Base-by-base conservation (phyloP, 1,140 invertebrate genomes). In the Hylyphantes graminicola region DNA sequence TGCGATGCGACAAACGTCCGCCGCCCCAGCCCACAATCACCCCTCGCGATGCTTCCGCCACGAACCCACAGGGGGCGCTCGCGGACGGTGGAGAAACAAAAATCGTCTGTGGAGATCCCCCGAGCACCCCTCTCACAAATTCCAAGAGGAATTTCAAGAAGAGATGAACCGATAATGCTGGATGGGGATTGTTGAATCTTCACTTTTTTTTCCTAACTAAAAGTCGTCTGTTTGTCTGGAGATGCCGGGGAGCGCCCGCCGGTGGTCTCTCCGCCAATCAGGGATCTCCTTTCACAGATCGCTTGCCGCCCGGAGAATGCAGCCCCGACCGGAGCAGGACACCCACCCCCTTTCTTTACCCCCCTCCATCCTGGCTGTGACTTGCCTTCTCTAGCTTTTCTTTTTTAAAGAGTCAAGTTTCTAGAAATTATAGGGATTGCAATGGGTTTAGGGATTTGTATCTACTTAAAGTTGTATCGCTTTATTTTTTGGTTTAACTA, bases 1-100 rank as follows among this genome's bases (percentile, higher is more conserved):
- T 81, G 78, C 78, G 78, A 81, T 81, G 78, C 78, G 78, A 81
- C 78, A 81, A 63, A 72, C 77, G 68, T 81, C 78, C 78, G 73
- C 65, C 78, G 53, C 68, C 78, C 78, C 78, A 68, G 67, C 78
- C 78, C 78, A 81, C 57, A 67, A 67, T 81, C 78, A 63, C 78
- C 65, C 68, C 78, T 57, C 77, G 15, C 54, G 51, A 48, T 81
- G 70, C 78, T 6, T 50, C 55, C 54, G 53, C 17, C 51, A 35
- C 55, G 67, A 54, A 35, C 35, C 68, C 21, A 19, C 10, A 53
- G 78, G 64, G 78, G 78, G 78, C 68, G 78, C 68, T 81, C 79
- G 67, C 54, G 68, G 48, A 81, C 64, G 57, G 68, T 21, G 21
- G 21, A 50, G 17, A 48, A 59, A 59, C 15, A 21, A 59, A 19